These are phyloP conservation scores for Polypedilum vanderplanki DNA, from an alignment of 1,140 invertebrate genomes.

Conservation along the genomic window DNA sequence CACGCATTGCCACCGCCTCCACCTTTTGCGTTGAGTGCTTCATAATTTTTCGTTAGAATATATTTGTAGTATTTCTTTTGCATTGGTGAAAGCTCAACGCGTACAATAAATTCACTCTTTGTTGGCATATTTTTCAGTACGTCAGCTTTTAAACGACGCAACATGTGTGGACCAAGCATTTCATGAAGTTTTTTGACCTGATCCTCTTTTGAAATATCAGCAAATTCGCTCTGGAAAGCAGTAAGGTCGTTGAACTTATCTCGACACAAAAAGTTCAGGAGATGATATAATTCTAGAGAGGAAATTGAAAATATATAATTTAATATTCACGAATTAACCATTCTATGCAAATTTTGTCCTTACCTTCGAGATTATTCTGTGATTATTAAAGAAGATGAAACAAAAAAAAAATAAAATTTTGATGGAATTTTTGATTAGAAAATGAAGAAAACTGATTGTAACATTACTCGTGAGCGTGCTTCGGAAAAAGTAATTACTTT, in stretches of 20 bases:
- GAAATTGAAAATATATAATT: background rate
- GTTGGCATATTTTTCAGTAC: conserved; percentile 95
- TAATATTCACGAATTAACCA: background rate
- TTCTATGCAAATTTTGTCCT: background rate
- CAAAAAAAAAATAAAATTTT: too few relatives aligned
- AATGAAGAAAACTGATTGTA: too few relatives aligned
- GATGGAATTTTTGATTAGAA: too few relatives aligned
- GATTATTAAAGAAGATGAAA: background rate
- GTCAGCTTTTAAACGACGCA: conserved; percentile 92
- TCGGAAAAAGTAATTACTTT: too few relatives aligned
- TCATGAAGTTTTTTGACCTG: conserved; percentile 82
- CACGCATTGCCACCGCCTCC: conserved; percentile 81
- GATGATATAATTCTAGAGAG: conserved; percentile 84
- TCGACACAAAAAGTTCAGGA: conserved; percentile 95
- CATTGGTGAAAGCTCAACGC: conserved; percentile 94
- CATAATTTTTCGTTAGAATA: conserved; percentile 93
- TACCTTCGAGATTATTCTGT: conserved; percentile 2
- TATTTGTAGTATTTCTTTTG: conserved; percentile 98
- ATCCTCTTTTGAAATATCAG: conserved; percentile 72
- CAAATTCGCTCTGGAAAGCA: conserved; percentile 77
- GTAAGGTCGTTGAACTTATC: conserved; percentile 91
- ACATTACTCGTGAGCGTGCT: too few relatives aligned
- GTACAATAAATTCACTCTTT: conserved; percentile 97
- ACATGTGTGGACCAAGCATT: conserved; percentile 95
- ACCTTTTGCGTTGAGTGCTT: conserved; percentile 88